Conservation (phyloP, 2,113 vertebrate species). For the Eptesicus fuscus region DNA sequence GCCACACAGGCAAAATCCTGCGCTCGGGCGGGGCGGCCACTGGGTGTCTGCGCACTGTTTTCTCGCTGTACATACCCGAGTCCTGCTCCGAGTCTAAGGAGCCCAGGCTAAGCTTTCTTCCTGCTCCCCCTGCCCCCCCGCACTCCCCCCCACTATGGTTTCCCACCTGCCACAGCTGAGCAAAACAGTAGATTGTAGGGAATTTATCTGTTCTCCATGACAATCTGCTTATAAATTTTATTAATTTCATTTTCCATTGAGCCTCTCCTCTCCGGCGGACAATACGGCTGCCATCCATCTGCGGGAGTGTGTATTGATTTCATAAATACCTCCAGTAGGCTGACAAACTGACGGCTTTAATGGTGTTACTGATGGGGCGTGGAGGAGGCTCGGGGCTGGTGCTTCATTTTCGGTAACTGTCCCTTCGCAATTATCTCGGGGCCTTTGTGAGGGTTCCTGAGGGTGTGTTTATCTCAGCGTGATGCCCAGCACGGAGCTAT, state of each 20-base stretch:
- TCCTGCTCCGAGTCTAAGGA: background rate
- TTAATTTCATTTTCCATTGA: slow-evolving; percentile 85
- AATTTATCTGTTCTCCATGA: slow-evolving; percentile 73
- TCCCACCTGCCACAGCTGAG: background rate
- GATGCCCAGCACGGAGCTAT: slow-evolving; percentile 34
- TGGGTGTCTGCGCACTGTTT: background rate
- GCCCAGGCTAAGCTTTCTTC: slow-evolving; percentile 8
- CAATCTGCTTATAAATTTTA: slow-evolving; percentile 83
- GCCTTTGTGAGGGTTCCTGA: slow-evolving; percentile 31
- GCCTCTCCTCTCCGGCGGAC: slow-evolving; percentile 75
- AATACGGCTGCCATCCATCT: slow-evolving; percentile 80
- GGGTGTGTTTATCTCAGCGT: slow-evolving; percentile 35
- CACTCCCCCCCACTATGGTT: background rate
- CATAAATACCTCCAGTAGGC: slow-evolving; percentile 83
- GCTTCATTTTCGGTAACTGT: slow-evolving; percentile 53
- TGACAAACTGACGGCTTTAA: slow-evolving; percentile 79
- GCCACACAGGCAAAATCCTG: background rate
- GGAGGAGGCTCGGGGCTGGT: slow-evolving; percentile 43
- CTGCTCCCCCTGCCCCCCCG: no score
- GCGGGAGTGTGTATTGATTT: slow-evolving; percentile 79
- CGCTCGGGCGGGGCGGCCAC: background rate
- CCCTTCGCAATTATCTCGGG: slow-evolving; percentile 38
- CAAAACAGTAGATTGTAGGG: slow-evolving; percentile 54
- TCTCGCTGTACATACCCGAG: background rate
- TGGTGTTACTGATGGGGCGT: slow-evolving; percentile 52